Percentiles rank a stretch among this genome's conserved stretches.
Conservation (phyloP, 2,888 invertebrate species). For the Apeira syringaria region DNA sequence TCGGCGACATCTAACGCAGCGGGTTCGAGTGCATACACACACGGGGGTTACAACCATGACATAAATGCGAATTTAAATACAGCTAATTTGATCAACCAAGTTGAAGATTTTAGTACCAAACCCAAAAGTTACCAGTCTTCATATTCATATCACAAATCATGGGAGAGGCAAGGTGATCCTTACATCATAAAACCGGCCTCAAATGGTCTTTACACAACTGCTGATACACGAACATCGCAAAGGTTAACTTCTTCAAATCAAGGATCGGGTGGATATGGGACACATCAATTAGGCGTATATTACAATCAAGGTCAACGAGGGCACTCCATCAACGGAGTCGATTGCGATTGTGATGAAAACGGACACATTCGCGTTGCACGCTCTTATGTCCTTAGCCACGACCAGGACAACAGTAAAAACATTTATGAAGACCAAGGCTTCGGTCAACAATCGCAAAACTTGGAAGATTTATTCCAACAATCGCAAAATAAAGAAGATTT, state of each 20-base stretch:
- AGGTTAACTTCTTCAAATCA: slow-evolving; percentile 47
- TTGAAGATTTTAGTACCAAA: slow-evolving; percentile 44
- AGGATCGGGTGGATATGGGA: slow-evolving; percentile 36
- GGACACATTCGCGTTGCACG: slow-evolving; percentile 59
- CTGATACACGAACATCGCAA: slow-evolving; percentile 47
- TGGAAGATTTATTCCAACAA: slow-evolving; percentile 39
- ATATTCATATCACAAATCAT: slow-evolving; percentile 78
- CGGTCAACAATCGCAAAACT: slow-evolving; percentile 12
- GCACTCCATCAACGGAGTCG: slow-evolving; percentile 33
- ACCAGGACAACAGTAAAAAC: slow-evolving; percentile 32
- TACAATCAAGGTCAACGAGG: slow-evolving; percentile 47
- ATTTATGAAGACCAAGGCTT: slow-evolving; percentile 34
- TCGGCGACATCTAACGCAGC: background rate
- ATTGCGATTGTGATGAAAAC: slow-evolving; percentile 51
- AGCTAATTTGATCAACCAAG: slow-evolving; percentile 37
- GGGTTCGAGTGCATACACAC: slow-evolving; percentile 32
- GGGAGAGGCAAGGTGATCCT: slow-evolving; percentile 79
- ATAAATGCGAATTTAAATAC: slow-evolving; percentile 19
- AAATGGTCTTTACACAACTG: slow-evolving; percentile 31
- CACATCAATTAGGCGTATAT: slow-evolving; percentile 51
- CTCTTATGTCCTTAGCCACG: slow-evolving; percentile 40
- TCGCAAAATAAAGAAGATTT: slow-evolving; percentile 23
- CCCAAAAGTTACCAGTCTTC: slow-evolving; percentile 78
- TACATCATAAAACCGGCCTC: slow-evolving; percentile 69
- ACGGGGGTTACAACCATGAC: slow-evolving; percentile 11